Conservation (phyloP, 1,140 invertebrate genomes). For the Eriosoma lanigerum region DNA sequence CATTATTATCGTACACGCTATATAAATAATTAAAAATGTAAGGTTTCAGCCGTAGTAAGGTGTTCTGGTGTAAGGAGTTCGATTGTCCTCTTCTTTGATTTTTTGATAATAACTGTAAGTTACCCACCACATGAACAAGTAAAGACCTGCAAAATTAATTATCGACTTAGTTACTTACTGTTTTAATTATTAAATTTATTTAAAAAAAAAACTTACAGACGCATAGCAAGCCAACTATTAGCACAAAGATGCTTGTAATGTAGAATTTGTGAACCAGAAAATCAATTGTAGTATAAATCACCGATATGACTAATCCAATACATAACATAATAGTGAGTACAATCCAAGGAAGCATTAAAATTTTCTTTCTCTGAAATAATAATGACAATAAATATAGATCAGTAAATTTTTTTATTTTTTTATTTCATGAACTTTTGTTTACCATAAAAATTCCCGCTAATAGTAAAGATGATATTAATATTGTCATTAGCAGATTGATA, state of each 20-base stretch:
- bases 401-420: background rate
- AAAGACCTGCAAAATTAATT: constrained; percentile 56
- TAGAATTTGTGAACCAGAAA: constrained; percentile 67
- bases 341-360: constrained; percentile 80
- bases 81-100: constrained; percentile 52
- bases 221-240: constrained; percentile 66
- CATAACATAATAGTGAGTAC: constrained; percentile 74
- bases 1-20: background rate
- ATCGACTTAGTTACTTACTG: background rate
- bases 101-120: constrained; percentile 61
- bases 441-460: constrained; percentile 65
- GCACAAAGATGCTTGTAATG: constrained; percentile 63
- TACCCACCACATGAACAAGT: constrained; percentile 61
- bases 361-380: constrained; percentile 68
- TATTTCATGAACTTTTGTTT: background rate
- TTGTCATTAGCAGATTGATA: constrained; percentile 78
- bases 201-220: constrained; percentile 61
- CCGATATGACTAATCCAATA: constrained; percentile 71
- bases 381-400: background rate
- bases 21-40: background rate
- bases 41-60: constrained; percentile 38
- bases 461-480: constrained; percentile 72
- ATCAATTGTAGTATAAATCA: constrained; percentile 73
- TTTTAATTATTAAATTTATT: background rate
- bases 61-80: constrained; percentile 47